phyloP scores from a whole-genome alignment of 2,797 vertebrate species.

The Melopsittacus undulatus region DNA sequence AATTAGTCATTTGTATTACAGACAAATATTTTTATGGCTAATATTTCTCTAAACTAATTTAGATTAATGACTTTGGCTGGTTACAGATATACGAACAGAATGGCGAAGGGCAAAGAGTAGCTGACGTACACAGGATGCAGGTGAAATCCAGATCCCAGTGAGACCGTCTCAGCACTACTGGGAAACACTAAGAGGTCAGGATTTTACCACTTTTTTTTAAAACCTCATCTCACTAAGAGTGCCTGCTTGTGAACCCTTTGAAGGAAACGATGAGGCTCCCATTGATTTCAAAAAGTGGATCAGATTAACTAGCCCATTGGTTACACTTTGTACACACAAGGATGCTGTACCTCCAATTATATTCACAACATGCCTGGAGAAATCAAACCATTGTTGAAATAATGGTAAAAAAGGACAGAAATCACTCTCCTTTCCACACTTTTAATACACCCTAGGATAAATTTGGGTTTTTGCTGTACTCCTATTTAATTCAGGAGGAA shows the following conservation, averaged over 20 bases:
- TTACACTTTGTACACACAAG: neutral
- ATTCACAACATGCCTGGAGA: neutral
- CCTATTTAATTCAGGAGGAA: neutral
- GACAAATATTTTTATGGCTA: conserved; percentile 41
- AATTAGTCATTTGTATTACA: conserved; percentile 21
- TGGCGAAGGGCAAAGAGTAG: conserved; percentile 4
- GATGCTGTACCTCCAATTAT: neutral
- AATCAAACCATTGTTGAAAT: neutral
- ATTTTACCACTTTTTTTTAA: neutral
- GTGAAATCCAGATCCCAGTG: conserved; percentile 23
- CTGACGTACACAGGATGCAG: neutral
- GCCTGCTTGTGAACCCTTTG: neutral
- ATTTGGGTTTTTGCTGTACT: neutral
- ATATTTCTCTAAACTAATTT: conserved; percentile 61
- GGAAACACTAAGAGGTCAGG: neutral
- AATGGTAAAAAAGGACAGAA: neutral
- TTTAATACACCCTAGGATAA: neutral
- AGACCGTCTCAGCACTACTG: neutral
- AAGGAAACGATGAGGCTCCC: neutral
- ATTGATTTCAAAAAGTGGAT: neutral
- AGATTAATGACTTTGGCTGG: conserved; percentile 1
- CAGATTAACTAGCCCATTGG: neutral
- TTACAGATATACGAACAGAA: neutral
- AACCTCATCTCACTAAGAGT: neutral
- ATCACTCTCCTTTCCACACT: neutral